A percentile compares a stretch with the other conserved stretches of the same genome.
Evolutionary conservation across 2,113 vertebrate species (phyloP).

Genomic region (Catharus minimus): DNA sequence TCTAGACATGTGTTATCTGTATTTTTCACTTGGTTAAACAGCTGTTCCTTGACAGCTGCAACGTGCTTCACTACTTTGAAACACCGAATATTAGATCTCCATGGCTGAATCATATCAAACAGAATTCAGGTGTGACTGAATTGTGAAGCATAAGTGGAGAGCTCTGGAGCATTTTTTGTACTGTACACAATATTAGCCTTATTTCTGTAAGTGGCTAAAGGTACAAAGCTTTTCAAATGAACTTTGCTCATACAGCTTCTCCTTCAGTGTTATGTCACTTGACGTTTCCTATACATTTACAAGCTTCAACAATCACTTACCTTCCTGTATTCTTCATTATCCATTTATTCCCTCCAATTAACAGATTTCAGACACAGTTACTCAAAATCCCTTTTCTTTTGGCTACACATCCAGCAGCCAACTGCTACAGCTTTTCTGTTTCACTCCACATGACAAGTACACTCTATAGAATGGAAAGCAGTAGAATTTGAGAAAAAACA

Average conservation of each 20-base stretch:
- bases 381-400: neutral
- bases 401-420: neutral
- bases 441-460: neutral
- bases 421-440: neutral
- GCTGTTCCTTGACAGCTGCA: neutral
- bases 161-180: neutral
- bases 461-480: neutral
- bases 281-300: neutral
- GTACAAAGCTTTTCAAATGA: neutral
- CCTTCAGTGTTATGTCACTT: neutral
- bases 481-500: neutral
- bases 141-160: rapidly evolving
- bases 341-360: neutral
- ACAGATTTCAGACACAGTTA: neutral
- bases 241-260: neutral
- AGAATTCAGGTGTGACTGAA: neutral
- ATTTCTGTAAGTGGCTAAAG: neutral
- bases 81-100: neutral
- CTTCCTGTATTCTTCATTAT: neutral
- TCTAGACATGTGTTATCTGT: neutral
- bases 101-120: neutral
- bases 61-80: neutral
- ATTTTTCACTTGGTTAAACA: neutral
- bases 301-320: neutral
- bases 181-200: neutral